Percentiles rank a stretch among this genome's conserved stretches.
Evolutionary conservation across 1,140 invertebrate genomes (phyloP).

Genomic region (Stegodyphus mimosarum): DNA sequence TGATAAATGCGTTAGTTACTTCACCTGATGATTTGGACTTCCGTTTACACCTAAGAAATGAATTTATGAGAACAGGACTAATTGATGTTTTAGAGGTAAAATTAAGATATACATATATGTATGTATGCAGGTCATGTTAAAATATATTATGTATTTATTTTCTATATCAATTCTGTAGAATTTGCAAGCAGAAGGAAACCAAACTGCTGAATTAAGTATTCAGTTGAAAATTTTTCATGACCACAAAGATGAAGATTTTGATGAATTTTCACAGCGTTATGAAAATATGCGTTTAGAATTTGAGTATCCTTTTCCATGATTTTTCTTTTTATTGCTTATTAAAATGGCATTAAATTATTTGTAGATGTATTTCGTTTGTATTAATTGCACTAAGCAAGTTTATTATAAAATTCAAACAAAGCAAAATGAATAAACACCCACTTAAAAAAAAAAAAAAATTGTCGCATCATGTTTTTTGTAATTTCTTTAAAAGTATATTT

Average conservation of each 20-base stretch:
- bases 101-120: conserved; percentile 7
- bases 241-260: conserved; percentile 90
- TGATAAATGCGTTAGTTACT: conserved; percentile 93
- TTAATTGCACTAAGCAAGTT: too few relatives aligned
- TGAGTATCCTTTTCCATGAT: conserved; percentile 73
- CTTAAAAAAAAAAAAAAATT: too few relatives aligned
- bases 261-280: conserved; percentile 92
- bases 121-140: not conserved
- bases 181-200: conserved; percentile 52
- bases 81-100: conserved; percentile 81
- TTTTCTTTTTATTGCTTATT: not conserved
- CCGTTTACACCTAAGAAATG: conserved; percentile 91
- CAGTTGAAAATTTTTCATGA: conserved; percentile 89
- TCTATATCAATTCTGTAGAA: conserved; percentile 66
- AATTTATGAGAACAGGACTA: conserved; percentile 93
- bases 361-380: too few relatives aligned
- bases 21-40: conserved; percentile 94
- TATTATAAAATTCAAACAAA: too few relatives aligned
- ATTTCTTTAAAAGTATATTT: too few relatives aligned
- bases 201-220: conserved; percentile 72
- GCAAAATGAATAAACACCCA: too few relatives aligned
- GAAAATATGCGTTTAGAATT: conserved; percentile 92
- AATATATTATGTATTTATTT: conserved; percentile 10
- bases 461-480: too few relatives aligned
- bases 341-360: too few relatives aligned